Base-by-base conservation (phyloP, 1,140 invertebrate genomes). In the Penaeus japonicus region DNA sequence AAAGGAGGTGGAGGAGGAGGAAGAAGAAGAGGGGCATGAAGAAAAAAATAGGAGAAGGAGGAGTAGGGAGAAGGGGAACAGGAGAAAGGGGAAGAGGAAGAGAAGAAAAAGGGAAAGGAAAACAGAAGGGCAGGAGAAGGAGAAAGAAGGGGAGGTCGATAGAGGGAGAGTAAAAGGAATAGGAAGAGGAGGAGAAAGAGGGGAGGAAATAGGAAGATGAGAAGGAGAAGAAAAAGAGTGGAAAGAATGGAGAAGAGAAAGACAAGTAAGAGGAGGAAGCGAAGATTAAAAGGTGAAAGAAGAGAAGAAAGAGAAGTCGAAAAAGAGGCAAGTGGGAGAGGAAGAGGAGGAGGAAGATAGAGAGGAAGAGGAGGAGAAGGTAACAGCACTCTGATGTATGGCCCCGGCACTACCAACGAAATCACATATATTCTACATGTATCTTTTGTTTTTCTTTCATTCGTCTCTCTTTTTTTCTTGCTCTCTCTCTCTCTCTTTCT, bases 401-500 rank as follows among this genome's bases (percentile, higher is more conserved):
- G 65, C 32, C 78, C 59, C 65, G 85, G 47, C 85, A 82, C 79
- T 75, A 27, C 55, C 59, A 81, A 57, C 85, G 79, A 75, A 88
- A 83, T 84, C 80, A 84, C 86, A 83, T 83, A 88, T 88, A 88
- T 88, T 88, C 83, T 82, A 83, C 80, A 88, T 75, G 39, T 55
- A 83, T 32, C 57, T 88, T 88, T 65, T 77, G 35, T 59, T 62
- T 79, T 57, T 62, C 32, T 62, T 27, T 75, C 59, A 12, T 10
- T 10, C 0, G 39, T 10, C 39, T 47, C 0, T 77, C 75, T 39
- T 57, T 62, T 79, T 62, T 54, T 62, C 32, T 75, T 78, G 4
- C 30, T 78, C 39, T 30, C 30, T 78, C 32, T 54, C 53, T 54
- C 84, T 75, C 57, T 22, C 27, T 75, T 12, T 39, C 35, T 39